Base-by-base conservation (phyloP, 2,113 vertebrate species). In the Microtus richardsoni region DNA sequence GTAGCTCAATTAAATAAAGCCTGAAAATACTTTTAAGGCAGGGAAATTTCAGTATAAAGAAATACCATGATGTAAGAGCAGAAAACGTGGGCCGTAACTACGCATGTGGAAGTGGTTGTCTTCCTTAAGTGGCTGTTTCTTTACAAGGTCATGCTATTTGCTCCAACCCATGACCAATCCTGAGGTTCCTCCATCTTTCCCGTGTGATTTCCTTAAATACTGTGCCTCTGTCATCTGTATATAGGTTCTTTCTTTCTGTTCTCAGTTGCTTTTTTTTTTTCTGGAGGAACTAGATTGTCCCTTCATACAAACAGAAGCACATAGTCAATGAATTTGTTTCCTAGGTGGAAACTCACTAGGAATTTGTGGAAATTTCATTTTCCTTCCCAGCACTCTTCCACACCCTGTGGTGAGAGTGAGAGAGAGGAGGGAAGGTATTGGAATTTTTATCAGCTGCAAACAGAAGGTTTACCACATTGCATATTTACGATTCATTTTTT, bases 161-260 rank as follows among this genome's bases (percentile, higher is more conserved):
- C 4, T 88, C 13, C 16, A 75, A 52, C 21, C 77, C 16, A 2
- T 66, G 75, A 66, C 5, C 1, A 86, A 19, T 12, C 73, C 80
- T 4, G 4, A 71, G 24, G 39, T 77, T 85, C 64, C 60, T 11
- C 58, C 12, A 6, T 58, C 12, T n/a, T 82, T 17, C 28, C 22
- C 26, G 9, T 26, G 17, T 92, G 19, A 30, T 36, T 64, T 92
- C 30, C n/a, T 36, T 78, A 73, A 54, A 30, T 75, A n/a, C 14
- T 5, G 21, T n/a, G 5, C 1, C 0, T 39, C 21, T 13, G 36
- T 36, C 21, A 28, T 8, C 16, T 54, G 19, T 2, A 0, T 1
- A 1, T 82, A 41, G 30, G 4, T 19, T 47, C 30, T 39, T 10
- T 24, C 5, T 41, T 19, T 74, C 30, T 28, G 19, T 22, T 13